These are phyloP conservation scores for Botrylloides violaceus DNA, from an alignment of 23 tunicate genomes.

Conservation along the genomic window DNA sequence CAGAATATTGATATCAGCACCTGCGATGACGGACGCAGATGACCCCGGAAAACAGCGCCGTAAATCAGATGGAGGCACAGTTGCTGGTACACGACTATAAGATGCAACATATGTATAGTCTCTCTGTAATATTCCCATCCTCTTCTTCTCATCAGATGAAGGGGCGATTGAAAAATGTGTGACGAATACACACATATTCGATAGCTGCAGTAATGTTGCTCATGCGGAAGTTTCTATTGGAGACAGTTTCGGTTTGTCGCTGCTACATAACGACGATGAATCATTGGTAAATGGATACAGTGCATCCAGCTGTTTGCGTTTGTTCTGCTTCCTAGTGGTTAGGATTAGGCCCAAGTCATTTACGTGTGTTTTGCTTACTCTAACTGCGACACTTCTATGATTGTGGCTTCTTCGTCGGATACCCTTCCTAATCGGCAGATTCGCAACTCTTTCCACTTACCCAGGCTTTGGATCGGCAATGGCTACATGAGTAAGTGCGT, in stretches of 20 bases:
- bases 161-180: not conserved
- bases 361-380: no score
- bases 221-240: not conserved
- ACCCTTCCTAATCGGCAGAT: not conserved
- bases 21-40: not conserved
- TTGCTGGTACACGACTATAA: not conserved
- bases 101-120: not conserved
- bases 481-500: no score
- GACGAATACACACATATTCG: not conserved
- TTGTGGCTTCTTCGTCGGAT: not conserved
- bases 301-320: not conserved
- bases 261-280: not conserved
- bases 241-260: not conserved
- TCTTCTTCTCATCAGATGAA: not conserved
- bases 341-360: no score
- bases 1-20: not conserved
- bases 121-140: not conserved
- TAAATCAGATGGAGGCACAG: not conserved
- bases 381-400: no score
- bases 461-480: no score
- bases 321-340: no score
- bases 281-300: not conserved
- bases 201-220: not conserved
- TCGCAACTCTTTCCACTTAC: no score
- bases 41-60: not conserved